phyloP scores from a whole-genome alignment of 2,888 invertebrate genomes.

The Eilema caniola region DNA sequence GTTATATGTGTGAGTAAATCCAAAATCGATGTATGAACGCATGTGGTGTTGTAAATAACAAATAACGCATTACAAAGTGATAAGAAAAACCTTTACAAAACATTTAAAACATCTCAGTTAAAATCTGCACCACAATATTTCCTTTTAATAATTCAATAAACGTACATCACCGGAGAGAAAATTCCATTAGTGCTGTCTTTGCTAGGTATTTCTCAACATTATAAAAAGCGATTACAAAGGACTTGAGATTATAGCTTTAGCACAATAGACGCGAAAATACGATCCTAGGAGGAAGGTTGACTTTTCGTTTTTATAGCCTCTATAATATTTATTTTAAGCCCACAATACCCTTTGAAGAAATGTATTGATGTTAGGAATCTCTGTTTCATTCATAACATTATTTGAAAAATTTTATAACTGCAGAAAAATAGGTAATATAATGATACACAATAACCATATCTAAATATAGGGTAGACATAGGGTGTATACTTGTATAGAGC shows the following conservation, averaged over 20 bases:
- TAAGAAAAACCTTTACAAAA: not conserved
- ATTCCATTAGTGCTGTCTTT: constrained; percentile 3
- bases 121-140: not conserved
- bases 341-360: not conserved
- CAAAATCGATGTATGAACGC: too few relatives aligned
- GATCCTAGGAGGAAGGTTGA: not conserved
- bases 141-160: not conserved
- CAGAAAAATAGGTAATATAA: too few relatives aligned
- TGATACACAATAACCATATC: too few relatives aligned
- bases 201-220: constrained; percentile 7
- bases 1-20: too few relatives aligned
- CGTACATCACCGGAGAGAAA: not conserved
- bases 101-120: not conserved
- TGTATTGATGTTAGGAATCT: not conserved
- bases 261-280: constrained; percentile 5
- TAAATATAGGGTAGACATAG: too few relatives aligned
- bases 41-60: too few relatives aligned
- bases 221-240: constrained; percentile 15
- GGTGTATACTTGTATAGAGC: too few relatives aligned
- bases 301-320: not conserved
- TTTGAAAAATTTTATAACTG: too few relatives aligned
- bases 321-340: not conserved
- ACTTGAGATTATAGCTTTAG: constrained; percentile 1
- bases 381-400: not conserved
- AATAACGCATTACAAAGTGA: too few relatives aligned